Evolutionary conservation across 2,888 invertebrate species (phyloP).

Genomic region (Leucozona laternaria): DNA sequence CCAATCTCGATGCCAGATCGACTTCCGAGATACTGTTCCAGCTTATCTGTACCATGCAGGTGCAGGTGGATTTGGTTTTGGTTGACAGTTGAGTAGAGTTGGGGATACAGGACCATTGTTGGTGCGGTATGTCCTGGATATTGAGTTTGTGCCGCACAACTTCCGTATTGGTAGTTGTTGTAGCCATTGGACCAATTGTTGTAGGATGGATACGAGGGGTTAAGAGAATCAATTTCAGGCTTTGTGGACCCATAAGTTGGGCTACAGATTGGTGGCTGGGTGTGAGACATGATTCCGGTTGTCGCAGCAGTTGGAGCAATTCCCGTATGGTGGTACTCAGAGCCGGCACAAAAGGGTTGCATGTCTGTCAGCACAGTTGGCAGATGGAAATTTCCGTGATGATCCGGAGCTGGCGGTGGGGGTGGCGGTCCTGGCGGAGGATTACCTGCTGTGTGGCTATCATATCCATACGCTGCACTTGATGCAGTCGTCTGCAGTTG

Average conservation of each 20-base stretch:
- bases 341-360: slow-evolving; percentile 84
- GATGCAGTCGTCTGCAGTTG: slow-evolving; percentile 71
- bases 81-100: slow-evolving; percentile 92
- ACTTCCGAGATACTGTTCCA: slow-evolving; percentile 86
- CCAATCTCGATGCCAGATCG: slow-evolving; percentile 86
- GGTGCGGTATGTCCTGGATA: slow-evolving; percentile 83
- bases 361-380: slow-evolving; percentile 86
- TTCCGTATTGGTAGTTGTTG: slow-evolving; percentile 89
- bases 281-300: slow-evolving; percentile 78
- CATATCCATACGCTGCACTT: slow-evolving; percentile 72
- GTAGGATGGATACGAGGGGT: slow-evolving; percentile 81
- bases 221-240: slow-evolving; percentile 81
- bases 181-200: slow-evolving; percentile 86
- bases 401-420: slow-evolving; percentile 78
- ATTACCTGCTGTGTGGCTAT: slow-evolving; percentile 73
- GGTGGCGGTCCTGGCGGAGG: slow-evolving; percentile 70
- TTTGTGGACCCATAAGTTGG: slow-evolving; percentile 80
- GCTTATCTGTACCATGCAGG: slow-evolving; percentile 88
- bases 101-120: slow-evolving; percentile 90
- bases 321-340: slow-evolving; percentile 82
- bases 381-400: slow-evolving; percentile 86
- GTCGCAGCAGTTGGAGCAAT: slow-evolving; percentile 79
- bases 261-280: slow-evolving; percentile 78
- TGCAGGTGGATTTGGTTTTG: slow-evolving; percentile 94
- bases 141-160: slow-evolving; percentile 82